A percentile compares a stretch with the other conserved stretches of the same genome.
These are phyloP conservation scores for Lota lota DNA, from an alignment of 2,113 vertebrate genomes.

Conservation along the genomic window DNA sequence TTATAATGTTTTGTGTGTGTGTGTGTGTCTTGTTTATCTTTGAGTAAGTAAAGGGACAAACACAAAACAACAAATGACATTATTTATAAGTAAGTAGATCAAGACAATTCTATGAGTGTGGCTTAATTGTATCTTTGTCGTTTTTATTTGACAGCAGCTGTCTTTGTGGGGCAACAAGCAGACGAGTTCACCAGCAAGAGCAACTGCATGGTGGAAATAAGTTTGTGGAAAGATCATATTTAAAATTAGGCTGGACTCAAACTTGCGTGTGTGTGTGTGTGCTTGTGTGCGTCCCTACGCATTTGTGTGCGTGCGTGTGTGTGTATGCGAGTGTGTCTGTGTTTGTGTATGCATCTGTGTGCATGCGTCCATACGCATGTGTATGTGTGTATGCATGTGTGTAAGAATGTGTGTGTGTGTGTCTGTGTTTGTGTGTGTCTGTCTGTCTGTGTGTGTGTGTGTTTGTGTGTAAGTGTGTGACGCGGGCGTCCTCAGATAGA, in stretches of 20 bases:
- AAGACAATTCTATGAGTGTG: not conserved
- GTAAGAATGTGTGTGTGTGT: not conserved
- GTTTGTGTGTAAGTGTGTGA: not conserved
- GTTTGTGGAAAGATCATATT: too few species aligned
- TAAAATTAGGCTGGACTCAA: too few species aligned
- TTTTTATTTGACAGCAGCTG: too few species aligned
- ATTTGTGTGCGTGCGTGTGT: too few species aligned
- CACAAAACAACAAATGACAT: not conserved
- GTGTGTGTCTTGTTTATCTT: not conserved
- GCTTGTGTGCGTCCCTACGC: not conserved
- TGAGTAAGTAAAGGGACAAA: not conserved
- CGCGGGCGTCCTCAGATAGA: conserved; percentile 8
- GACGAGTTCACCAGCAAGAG: too few species aligned
- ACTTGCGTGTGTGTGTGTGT: not conserved
- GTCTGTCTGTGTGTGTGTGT: not conserved
- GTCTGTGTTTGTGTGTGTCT: not conserved
- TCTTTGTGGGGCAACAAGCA: too few species aligned
- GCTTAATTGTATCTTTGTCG: not conserved
- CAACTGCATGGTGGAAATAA: too few species aligned
- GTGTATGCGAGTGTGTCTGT: too few species aligned
- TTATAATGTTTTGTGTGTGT: not conserved
- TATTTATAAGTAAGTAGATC: not conserved
- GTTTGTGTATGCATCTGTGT: too few species aligned
- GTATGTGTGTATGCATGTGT: too few species aligned
- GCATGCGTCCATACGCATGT: too few species aligned